Percentiles rank a stretch among this genome's conserved stretches.
phyloP scores from a whole-genome alignment of 2,888 invertebrate species.

The Pimpla rufipes region DNA sequence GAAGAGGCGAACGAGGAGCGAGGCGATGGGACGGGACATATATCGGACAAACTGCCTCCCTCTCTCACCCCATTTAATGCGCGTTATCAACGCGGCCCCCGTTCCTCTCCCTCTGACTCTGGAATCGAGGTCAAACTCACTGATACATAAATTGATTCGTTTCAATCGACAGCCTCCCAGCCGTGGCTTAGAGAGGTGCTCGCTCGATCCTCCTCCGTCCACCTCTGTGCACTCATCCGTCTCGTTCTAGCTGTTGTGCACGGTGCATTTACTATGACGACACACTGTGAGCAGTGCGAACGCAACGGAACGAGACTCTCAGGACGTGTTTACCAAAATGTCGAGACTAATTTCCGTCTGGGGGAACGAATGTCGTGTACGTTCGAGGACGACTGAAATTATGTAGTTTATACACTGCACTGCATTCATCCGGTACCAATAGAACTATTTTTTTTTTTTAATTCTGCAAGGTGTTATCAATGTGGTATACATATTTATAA shows the following conservation, averaged over 20 bases:
- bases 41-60: conserved; percentile 18
- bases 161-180: conserved; percentile 66
- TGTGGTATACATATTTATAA: too few species aligned
- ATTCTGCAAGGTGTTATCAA: too few species aligned
- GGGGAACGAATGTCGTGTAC: too few species aligned
- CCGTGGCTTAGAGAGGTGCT: conserved; percentile 28
- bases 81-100: conserved; percentile 26
- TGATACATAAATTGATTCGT: conserved; percentile 69
- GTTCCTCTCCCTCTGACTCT: conserved; percentile 26
- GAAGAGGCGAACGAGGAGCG: not conserved
- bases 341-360: too few species aligned
- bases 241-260: conserved; percentile 4
- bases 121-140: conserved; percentile 64
- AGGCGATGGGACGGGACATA: conserved; percentile 7
- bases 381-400: too few species aligned
- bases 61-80: conserved; percentile 26
- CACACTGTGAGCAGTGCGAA: too few species aligned
- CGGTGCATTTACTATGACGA: too few species aligned
- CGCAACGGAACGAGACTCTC: too few species aligned
- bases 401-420: too few species aligned
- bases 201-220: not conserved
- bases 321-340: too few species aligned
- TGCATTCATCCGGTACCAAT: too few species aligned
- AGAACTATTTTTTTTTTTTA: too few species aligned
- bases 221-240: conserved; percentile 10